Evolutionary conservation across 2,797 vertebrate genomes (phyloP).

Genomic region (Hemibagrus guttatus): DNA sequence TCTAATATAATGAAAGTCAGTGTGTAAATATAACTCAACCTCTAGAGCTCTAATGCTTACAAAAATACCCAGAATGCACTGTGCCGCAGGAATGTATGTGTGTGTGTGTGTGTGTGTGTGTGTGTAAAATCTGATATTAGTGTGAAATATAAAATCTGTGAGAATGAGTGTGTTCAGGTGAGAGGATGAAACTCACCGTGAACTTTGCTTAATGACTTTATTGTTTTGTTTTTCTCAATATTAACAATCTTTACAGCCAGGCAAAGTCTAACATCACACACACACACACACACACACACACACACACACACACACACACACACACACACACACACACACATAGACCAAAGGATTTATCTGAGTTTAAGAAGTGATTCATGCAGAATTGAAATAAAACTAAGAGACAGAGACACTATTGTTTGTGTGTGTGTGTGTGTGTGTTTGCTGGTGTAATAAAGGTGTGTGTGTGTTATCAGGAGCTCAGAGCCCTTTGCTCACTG

Average conservation of each 20-base stretch:
- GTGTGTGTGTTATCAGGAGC: conserved; percentile 62
- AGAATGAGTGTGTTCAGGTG: background rate
- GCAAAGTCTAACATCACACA: conserved; percentile 64
- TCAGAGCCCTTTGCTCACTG: conserved; percentile 73
- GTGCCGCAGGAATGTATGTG: background rate
- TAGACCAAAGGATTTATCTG: background rate
- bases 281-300: conserved; percentile 58
- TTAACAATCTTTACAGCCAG: conserved; percentile 57
- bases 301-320: conserved; percentile 1
- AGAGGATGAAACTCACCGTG: background rate
- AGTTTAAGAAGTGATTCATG: background rate
- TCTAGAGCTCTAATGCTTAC: background rate
- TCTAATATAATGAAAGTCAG: background rate
- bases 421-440: conserved; percentile 10
- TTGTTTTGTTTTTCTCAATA: conserved; percentile 59
- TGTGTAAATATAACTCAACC: background rate
- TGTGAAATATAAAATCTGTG: background rate
- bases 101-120: conserved; percentile 10
- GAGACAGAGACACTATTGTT: background rate
- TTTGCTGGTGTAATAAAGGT: conserved; percentile 75
- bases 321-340: too few species aligned
- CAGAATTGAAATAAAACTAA: background rate
- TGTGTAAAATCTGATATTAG: background rate
- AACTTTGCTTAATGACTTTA: conserved; percentile 61
- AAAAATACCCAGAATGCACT: background rate